phyloP scores from a whole-genome alignment of 2,113 vertebrate genomes.

The Microcebus griseorufus region DNA sequence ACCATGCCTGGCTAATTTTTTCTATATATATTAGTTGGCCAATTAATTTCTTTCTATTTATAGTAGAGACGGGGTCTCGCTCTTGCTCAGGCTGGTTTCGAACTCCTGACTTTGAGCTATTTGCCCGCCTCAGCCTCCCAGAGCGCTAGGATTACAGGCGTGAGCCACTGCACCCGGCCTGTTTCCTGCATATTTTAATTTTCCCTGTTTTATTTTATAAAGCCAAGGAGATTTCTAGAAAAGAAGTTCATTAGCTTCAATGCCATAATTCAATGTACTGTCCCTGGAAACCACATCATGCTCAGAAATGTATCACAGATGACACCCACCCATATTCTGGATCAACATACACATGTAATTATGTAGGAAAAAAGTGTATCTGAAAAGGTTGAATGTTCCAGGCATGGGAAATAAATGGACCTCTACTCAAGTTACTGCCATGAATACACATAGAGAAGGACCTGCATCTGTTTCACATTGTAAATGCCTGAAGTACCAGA shows the following conservation, averaged over 20 bases:
- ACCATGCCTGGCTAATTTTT: no score
- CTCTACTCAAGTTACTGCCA: slow-evolving; percentile 33
- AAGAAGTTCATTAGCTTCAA: background rate
- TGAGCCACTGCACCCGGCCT: background rate
- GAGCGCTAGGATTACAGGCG: no score
- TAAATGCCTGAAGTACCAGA: background rate
- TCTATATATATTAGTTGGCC: no score
- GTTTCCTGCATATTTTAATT: background rate
- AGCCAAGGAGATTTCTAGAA: slow-evolving; percentile 15
- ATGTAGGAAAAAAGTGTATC: background rate
- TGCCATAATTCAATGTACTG: background rate
- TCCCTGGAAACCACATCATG: background rate
- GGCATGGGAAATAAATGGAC: slow-evolving; percentile 37
- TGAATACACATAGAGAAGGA: background rate
- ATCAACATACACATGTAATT: slow-evolving; percentile 28
- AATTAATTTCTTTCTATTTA: no score
- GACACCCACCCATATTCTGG: slow-evolving; percentile 29
- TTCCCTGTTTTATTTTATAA: slow-evolving; percentile 33
- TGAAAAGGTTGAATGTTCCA: slow-evolving; percentile 36
- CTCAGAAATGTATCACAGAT: background rate
- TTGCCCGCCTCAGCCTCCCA: no score
- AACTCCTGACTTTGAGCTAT: no score
- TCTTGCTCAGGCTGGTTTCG: no score
- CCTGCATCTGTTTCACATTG: slow-evolving; percentile 45
- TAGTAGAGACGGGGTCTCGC: no score